Percentiles rank a stretch among this genome's conserved stretches.
These are phyloP conservation scores for Saccopteryx leptura DNA, from an alignment of 2,113 vertebrate genomes.

Conservation along the genomic window DNA sequence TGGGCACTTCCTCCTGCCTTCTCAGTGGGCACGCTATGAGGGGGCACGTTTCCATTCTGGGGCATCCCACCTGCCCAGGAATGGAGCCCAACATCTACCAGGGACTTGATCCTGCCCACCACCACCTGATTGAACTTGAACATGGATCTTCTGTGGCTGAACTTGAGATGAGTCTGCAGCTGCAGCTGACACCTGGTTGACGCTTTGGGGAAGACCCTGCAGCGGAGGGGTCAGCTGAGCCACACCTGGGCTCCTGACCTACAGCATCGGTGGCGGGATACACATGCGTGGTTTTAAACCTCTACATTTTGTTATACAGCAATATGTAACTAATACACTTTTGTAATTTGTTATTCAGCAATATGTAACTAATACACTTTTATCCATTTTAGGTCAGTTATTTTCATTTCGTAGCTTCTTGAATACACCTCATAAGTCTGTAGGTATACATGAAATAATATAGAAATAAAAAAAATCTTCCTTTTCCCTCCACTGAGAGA, in stretches of 20 bases:
- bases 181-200: not conserved
- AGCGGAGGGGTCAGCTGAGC: not conserved
- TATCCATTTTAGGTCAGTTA: not conserved
- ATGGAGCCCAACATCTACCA: not conserved
- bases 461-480: not conserved
- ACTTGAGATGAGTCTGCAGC: not conserved
- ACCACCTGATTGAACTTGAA: not conserved
- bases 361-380: not conserved
- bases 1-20: not conserved
- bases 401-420: not conserved
- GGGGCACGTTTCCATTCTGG: not conserved
- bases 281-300: not conserved
- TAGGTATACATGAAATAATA: not conserved
- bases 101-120: not conserved
- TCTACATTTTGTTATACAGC: not conserved
- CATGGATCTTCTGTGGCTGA: not conserved
- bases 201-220: too few species aligned
- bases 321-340: not conserved
- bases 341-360: not conserved
- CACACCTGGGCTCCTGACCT: not conserved
- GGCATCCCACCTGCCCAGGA: too few species aligned
- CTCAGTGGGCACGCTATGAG: not conserved
- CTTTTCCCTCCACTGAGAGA: not conserved
- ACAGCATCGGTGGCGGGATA: not conserved
- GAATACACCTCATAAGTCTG: not conserved